Evolutionary conservation across 37 sponge, comb jelly and placozoan genomes (phyloP), one percentile per base, ranked within the genome.

Genomic region (Amphimedon queenslandica): DNA sequence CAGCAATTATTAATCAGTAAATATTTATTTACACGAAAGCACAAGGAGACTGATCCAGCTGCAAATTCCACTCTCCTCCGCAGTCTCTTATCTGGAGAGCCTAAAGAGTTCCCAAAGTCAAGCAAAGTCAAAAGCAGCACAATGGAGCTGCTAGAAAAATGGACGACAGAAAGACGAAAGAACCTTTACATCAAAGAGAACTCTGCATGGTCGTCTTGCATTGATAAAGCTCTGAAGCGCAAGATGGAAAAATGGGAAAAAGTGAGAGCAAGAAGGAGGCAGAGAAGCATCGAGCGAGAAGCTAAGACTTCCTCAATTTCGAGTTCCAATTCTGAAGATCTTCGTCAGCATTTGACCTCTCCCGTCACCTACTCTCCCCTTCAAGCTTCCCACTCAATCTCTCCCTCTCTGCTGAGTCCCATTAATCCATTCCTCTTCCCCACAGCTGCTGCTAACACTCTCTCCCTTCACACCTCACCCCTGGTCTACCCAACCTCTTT

Each of bases 151-250:
- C 28, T 60, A 6, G 27, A 25, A 25, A 25, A 60, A 5, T 25
- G 21, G 61, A 60, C 61, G 5, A 25, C 21, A 20, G 58, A 47
- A 37, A 6, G 84, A 56, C 36, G 84, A 30, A 76, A 58, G 40
- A 69, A 84, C 56, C 77, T 84, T 4, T 84, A 77, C 40, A 21
- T 84, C 34, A 72, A 77, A 20, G 84, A 84, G 73, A 77, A 71
- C 67, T 34, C 0, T 31, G 42, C 33, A 0, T 84, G 84, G 84
- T 76, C 67, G 0, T 27, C 68, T 42, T 38, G 53, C 10, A 70
- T 72, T 28, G 72, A 73, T 31, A 35, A 33, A n/a, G 57, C 56
- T 33, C 65, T 84, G 21, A 58, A 71, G 2, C 23, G 55, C 18
- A 60, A 71, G 58, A 64, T 77, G 24, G 30, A 64, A 2, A 27